A percentile compares a stretch with the other conserved stretches of the same genome.
Evolutionary conservation across 1,140 invertebrate genomes (phyloP).

Genomic region (Trachymyrmex septentrionalis): DNA sequence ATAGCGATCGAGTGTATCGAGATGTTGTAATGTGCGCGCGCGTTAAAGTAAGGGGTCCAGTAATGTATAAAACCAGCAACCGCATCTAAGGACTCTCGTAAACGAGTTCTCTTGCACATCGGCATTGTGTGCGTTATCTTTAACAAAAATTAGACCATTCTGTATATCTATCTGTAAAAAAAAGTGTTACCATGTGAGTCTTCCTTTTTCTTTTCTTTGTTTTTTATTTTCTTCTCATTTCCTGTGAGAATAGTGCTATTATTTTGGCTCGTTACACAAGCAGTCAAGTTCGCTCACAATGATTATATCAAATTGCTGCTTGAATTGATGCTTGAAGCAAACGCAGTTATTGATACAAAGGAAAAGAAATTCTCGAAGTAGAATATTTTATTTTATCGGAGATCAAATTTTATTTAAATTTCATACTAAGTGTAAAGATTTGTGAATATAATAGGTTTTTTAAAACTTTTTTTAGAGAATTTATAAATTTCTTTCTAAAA

Average conservation of each 20-base stretch:
- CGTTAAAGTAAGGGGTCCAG: conserved; percentile 30
- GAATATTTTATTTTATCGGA: background rate
- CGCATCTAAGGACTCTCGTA: background rate
- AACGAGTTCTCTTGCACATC: conserved; percentile 36
- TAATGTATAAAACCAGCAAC: conserved; percentile 63
- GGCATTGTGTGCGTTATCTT: background rate
- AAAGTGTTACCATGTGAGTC: conserved; percentile 59
- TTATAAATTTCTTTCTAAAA: background rate
- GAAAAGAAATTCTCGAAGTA: background rate
- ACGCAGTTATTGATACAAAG: background rate
- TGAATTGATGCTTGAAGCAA: background rate
- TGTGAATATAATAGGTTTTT: background rate
- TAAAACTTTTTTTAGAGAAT: background rate
- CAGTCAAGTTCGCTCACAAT: background rate
- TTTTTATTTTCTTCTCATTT: background rate
- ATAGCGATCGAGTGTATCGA: conserved; percentile 22
- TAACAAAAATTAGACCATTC: conserved; percentile 3
- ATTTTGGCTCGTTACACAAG: background rate
- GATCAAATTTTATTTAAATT: background rate
- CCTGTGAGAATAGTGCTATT: background rate
- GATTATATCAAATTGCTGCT: background rate
- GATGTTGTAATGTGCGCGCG: conserved; percentile 50
- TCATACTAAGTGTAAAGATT: background rate
- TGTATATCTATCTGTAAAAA: background rate
- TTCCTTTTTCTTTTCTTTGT: background rate